Base-by-base conservation (phyloP, 2,113 vertebrate genomes). In the Oostethus manadensis region DNA sequence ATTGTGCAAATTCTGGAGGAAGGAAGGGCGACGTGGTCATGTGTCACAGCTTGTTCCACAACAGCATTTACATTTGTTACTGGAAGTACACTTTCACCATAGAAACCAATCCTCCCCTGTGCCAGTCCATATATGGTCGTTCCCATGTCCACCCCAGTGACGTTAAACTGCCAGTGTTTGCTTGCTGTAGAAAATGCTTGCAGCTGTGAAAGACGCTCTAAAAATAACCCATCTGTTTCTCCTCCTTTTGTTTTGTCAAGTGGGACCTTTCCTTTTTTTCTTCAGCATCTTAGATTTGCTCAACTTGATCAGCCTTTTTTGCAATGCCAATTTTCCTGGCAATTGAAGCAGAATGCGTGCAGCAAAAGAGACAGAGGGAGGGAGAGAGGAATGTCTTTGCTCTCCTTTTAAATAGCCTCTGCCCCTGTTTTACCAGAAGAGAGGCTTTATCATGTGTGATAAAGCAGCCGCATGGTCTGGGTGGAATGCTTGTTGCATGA, bases 401-500 rank as follows among this genome's bases (percentile, higher is more conserved):
- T 78, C 77, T 65, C 66, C 64, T 70, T 77, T 57, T 57, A 66
- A 80, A 59, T 66, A 48, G 45, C 51, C 55, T 47, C 45, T 43
- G 46, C 20, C 54, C 26, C 2, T 60, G 67, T 69, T 51, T 81
- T 64, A 81, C 70, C 74, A 78, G 80, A 84, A 76, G 62, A 73
- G 64, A 66, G 75, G 75, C 60, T 87, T 88, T 83, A 87, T 88
- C 85, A 83, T 84, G 76, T 74, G 77, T 84, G 88, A 88, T 89
- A 76, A 86, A 88, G 76, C 56, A 74, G 59, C 51, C 62, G 38
- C 38, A 8, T 53, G 62, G 74, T 85, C 79, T 84, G 82, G 85
- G 66, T 80, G 72, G 82, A 84, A 82, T 86, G 83, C 82, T 87
- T 86, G 84, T 82, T 82, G 67, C 82, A 80, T 87, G 84, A 88